Conservation (phyloP, 1,140 invertebrate genomes). For the Magallana angulata region DNA sequence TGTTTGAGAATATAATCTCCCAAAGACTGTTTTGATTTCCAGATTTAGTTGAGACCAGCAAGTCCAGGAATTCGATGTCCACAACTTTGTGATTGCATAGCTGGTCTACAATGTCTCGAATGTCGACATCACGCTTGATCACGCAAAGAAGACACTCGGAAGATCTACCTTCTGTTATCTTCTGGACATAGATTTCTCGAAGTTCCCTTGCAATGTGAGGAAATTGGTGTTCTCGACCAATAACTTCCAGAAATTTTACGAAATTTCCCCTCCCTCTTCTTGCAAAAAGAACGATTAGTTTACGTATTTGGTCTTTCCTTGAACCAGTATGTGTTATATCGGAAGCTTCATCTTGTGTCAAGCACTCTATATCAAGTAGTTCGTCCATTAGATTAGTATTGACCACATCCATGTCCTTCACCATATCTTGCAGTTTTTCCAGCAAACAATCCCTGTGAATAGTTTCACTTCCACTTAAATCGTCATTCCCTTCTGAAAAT, state of each 20-base stretch:
- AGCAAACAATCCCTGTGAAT: constrained; percentile 51
- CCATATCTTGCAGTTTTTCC: constrained; percentile 44
- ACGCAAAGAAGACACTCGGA: constrained; percentile 46
- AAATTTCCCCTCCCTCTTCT: constrained; percentile 33
- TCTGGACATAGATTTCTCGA: constrained; percentile 39
- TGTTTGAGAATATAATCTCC: constrained; percentile 44
- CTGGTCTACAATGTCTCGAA: constrained; percentile 51
- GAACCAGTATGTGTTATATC: constrained; percentile 30
- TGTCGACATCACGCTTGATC: constrained; percentile 50
- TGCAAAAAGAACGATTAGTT: constrained; percentile 49
- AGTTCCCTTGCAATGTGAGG: constrained; percentile 46
- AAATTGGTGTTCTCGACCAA: constrained; percentile 46
- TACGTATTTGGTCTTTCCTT: constrained; percentile 48
- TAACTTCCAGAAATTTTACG: constrained; percentile 46
- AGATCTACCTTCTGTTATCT: neutral
- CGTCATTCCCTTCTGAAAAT: neutral
- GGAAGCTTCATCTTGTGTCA: constrained; percentile 52
- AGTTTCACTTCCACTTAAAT: constrained; percentile 17
- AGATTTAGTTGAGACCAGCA: neutral
- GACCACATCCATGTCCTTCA: constrained; percentile 49
- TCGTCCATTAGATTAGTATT: constrained; percentile 47
- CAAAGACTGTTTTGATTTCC: constrained; percentile 35
- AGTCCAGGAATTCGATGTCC: constrained; percentile 40
- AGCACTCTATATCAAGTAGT: constrained; percentile 43
- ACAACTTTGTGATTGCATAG: constrained; percentile 45